Conservation (phyloP, 92 coral and sea anemone genomes). For the Epizoanthus illoricatus region DNA sequence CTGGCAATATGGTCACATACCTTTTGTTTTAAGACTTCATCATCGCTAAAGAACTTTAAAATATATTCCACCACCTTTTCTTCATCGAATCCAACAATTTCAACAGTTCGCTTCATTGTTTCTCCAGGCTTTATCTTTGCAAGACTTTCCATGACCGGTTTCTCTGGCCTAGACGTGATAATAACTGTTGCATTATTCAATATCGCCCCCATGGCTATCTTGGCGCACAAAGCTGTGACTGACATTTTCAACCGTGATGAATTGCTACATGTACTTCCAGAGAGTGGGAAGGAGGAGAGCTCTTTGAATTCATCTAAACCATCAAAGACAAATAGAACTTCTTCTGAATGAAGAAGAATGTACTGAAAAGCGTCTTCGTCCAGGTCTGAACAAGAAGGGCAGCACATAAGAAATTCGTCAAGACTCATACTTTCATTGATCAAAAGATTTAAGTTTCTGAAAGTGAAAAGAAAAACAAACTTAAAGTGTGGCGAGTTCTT, state of each 20-base stretch:
- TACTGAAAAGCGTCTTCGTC: conserved; percentile 34
- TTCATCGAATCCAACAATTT: conserved; percentile 60
- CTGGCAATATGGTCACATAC: conserved; percentile 44
- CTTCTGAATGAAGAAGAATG: conserved; percentile 42
- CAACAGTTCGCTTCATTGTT: conserved; percentile 43
- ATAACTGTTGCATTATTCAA: conserved; percentile 57
- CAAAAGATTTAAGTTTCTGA: conserved; percentile 53
- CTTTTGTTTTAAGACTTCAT: not conserved
- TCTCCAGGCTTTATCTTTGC: not conserved
- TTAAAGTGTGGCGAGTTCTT: conserved; percentile 6
- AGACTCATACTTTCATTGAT: conserved; percentile 30
- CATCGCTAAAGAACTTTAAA: conserved; percentile 22
- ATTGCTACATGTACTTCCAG: not conserved
- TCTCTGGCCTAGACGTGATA: conserved; percentile 55
- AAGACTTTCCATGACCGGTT: conserved; percentile 27
- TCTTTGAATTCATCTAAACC: conserved; percentile 62
- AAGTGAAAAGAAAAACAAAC: conserved; percentile 33
- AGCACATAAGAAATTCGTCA: conserved; percentile 22
- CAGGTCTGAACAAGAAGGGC: conserved; percentile 4
- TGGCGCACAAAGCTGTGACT: conserved; percentile 46
- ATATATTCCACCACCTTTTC: conserved; percentile 53
- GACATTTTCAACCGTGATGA: not conserved
- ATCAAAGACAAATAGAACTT: conserved; percentile 56
- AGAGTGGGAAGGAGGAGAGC: not conserved
- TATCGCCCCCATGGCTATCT: conserved; percentile 36